phyloP scores from a whole-genome alignment of 2,888 invertebrate species.

The Hermodice carunculata region DNA sequence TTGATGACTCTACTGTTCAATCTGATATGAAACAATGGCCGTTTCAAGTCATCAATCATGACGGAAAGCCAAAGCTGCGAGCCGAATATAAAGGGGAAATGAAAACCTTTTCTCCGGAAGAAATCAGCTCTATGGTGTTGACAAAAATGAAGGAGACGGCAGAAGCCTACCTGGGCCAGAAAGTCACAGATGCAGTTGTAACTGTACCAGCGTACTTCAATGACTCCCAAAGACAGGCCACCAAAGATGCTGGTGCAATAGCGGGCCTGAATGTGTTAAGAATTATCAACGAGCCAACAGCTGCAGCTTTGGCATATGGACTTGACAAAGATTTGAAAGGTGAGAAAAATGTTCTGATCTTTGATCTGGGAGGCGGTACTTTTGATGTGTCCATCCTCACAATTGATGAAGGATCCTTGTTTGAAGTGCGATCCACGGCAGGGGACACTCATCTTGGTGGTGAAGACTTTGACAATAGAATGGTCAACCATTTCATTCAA shows the following conservation, averaged over 20 bases:
- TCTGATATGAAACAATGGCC: constrained; percentile 47
- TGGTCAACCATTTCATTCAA: constrained; percentile 56
- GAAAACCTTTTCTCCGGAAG: constrained; percentile 90
- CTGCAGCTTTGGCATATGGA: constrained; percentile 75
- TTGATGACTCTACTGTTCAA: constrained; percentile 39
- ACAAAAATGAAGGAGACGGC: constrained; percentile 85
- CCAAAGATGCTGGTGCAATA: constrained; percentile 72
- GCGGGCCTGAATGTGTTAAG: constrained; percentile 69
- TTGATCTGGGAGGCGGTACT: constrained; percentile 73
- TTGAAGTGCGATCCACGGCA: constrained; percentile 63
- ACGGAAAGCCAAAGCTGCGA: constrained; percentile 60
- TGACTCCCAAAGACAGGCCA: constrained; percentile 71
- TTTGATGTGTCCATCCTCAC: constrained; percentile 72
- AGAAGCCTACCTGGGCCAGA: constrained; percentile 75
- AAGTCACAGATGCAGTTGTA: constrained; percentile 60
- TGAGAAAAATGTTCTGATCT: constrained; percentile 74
- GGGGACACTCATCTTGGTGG: constrained; percentile 66
- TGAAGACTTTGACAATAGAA: constrained; percentile 60
- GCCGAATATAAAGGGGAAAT: constrained; percentile 80
- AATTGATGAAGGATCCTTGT: constrained; percentile 73
- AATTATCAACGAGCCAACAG: constrained; percentile 76
- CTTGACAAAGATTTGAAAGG: constrained; percentile 71
- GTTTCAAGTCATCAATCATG: constrained; percentile 39
- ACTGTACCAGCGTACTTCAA: constrained; percentile 67
- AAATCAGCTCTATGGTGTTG: constrained; percentile 91